Evolutionary conservation across 2,888 invertebrate genomes (phyloP).

Genomic region (Trachelus troglodyta): DNA sequence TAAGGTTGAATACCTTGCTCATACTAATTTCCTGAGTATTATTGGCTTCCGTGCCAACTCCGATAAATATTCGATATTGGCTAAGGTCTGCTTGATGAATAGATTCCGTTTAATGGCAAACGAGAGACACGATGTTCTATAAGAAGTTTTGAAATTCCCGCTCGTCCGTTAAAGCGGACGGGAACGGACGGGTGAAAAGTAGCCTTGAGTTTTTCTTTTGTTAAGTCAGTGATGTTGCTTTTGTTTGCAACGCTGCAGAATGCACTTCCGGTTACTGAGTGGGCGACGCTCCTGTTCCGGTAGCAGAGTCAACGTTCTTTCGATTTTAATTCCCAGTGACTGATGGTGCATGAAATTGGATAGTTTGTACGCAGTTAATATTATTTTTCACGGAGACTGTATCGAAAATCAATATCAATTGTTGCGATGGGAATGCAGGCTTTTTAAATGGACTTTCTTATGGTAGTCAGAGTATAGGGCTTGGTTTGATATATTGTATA

Average conservation of each 20-base stretch:
- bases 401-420: neutral
- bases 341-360: neutral
- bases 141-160: neutral
- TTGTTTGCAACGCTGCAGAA: neutral
- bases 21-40: neutral
- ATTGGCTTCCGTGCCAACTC: neutral
- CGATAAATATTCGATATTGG: neutral
- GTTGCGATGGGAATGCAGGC: neutral
- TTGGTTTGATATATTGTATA: neutral
- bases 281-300: neutral
- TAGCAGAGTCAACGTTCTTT: neutral
- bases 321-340: neutral
- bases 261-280: neutral
- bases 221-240: neutral
- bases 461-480: neutral
- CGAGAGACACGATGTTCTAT: neutral
- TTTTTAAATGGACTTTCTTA: neutral
- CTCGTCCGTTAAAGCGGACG: neutral
- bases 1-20: neutral
- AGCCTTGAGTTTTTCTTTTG: neutral
- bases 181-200: neutral
- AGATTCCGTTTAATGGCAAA: neutral
- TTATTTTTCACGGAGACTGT: neutral
- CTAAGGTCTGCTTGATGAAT: neutral
- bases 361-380: neutral